phyloP scores from a whole-genome alignment of 2,113 vertebrate genomes.

The Gallinago paraguaiae region DNA sequence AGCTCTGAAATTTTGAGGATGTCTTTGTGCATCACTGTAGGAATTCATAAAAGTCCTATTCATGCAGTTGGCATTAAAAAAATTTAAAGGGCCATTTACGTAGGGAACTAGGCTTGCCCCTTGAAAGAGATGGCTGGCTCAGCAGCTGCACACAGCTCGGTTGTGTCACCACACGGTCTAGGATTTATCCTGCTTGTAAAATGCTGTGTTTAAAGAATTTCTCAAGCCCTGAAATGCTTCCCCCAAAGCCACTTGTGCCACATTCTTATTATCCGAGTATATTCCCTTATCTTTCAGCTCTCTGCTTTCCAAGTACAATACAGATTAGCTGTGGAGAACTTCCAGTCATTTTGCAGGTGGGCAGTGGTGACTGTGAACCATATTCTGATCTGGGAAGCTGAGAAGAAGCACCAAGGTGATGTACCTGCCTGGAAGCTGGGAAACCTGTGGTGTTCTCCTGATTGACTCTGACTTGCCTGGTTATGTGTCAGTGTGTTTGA shows the following conservation, averaged over 20 bases:
- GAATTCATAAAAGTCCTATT: slow-evolving; percentile 22
- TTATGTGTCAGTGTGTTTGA: neutral
- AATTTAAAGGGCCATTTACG: slow-evolving; percentile 18
- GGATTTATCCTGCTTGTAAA: slow-evolving; percentile 37
- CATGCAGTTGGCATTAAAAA: slow-evolving; percentile 16
- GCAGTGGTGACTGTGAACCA: neutral
- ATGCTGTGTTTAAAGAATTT: neutral
- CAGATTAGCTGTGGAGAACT: neutral
- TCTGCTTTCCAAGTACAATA: neutral
- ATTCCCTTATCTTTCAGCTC: neutral
- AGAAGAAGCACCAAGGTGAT: neutral
- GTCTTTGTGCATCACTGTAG: slow-evolving; percentile 21
- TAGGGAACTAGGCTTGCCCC: neutral
- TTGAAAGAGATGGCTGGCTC: slow-evolving; percentile 23
- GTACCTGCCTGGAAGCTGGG: neutral
- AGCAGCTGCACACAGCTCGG: neutral
- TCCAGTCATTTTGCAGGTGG: neutral
- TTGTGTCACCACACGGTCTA: neutral
- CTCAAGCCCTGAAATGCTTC: neutral
- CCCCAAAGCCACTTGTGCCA: neutral
- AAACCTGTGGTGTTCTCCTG: neutral
- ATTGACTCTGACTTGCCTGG: fast-evolving
- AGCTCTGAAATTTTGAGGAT: neutral
- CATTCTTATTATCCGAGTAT: neutral
- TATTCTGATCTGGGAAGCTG: neutral